Conservation (phyloP, 2,888 invertebrate species). For the Andrena hattorfiana region DNA sequence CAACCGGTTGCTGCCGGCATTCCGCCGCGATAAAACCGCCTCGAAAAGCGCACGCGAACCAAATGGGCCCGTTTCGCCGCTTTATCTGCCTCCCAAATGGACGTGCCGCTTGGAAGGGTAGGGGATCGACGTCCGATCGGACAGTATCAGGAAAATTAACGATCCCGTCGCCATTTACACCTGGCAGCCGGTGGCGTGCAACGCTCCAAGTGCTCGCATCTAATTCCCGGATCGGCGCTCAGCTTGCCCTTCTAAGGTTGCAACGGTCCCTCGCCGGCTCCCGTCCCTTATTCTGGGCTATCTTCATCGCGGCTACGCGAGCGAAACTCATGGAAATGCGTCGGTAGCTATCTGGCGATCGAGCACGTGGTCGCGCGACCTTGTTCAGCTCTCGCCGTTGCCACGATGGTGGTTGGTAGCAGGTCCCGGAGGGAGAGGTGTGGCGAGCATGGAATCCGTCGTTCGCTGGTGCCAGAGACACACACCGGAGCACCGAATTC, state of each 20-base stretch:
- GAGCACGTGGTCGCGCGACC: constrained; percentile 68
- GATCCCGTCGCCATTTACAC: constrained; percentile 65
- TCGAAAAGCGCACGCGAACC: neutral
- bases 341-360: constrained; percentile 46
- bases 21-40: constrained; percentile 3
- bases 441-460: constrained; percentile 24
- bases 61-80: neutral
- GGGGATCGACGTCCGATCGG: constrained; percentile 26
- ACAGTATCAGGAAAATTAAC: constrained; percentile 60
- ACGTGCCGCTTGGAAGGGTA: neutral
- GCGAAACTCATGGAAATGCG: constrained; percentile 59
- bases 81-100: constrained; percentile 12
- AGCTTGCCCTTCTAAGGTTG: constrained; percentile 68
- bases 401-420: constrained; percentile 4
- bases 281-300: constrained; percentile 64
- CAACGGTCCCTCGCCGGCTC: constrained; percentile 40
- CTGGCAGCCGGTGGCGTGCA: constrained; percentile 61
- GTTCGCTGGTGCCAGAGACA: neutral
- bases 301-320: constrained; percentile 60
- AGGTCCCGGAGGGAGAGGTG: constrained; percentile 43
- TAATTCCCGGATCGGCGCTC: constrained; percentile 71
- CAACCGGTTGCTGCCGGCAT: neutral
- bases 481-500: neutral
- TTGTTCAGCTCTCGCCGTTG: constrained; percentile 51
- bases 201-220: constrained; percentile 54